A percentile compares a stretch with the other conserved stretches of the same genome.
phyloP scores from a whole-genome alignment of 2,797 vertebrate species.

The Rhinophrynus dorsalis region DNA sequence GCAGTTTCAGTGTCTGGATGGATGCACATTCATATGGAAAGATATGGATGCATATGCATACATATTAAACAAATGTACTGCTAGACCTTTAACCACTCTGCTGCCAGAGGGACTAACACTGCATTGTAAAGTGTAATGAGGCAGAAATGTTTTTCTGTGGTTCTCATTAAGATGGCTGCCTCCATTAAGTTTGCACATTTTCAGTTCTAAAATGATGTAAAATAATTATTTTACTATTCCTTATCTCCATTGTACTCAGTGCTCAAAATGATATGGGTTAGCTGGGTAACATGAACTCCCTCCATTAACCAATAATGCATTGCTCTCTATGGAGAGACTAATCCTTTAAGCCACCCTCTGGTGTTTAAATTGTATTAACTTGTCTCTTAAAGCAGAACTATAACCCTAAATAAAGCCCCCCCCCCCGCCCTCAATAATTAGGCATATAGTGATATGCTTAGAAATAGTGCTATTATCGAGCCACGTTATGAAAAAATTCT shows the following conservation, averaged over 20 bases:
- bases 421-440: too few species aligned
- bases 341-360: too few species aligned
- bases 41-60: not conserved
- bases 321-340: too few species aligned
- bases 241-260: not conserved
- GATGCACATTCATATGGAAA: conserved; percentile 20
- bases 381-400: too few species aligned
- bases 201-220: not conserved
- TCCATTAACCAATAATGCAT: too few species aligned
- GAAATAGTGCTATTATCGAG: too few species aligned
- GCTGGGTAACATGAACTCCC: too few species aligned
- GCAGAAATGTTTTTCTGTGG: not conserved
- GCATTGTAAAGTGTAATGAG: not conserved
- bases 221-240: not conserved
- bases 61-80: not conserved
- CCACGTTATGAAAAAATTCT: too few species aligned
- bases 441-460: too few species aligned
- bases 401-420: too few species aligned
- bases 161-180: not conserved
- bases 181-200: not conserved
- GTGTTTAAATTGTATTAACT: too few species aligned
- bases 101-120: not conserved
- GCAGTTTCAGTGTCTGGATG: conserved; percentile 34
- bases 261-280: too few species aligned
- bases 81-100: not conserved